phyloP scores from a whole-genome alignment of 2,797 vertebrate genomes.

The Sitta carolinensis region DNA sequence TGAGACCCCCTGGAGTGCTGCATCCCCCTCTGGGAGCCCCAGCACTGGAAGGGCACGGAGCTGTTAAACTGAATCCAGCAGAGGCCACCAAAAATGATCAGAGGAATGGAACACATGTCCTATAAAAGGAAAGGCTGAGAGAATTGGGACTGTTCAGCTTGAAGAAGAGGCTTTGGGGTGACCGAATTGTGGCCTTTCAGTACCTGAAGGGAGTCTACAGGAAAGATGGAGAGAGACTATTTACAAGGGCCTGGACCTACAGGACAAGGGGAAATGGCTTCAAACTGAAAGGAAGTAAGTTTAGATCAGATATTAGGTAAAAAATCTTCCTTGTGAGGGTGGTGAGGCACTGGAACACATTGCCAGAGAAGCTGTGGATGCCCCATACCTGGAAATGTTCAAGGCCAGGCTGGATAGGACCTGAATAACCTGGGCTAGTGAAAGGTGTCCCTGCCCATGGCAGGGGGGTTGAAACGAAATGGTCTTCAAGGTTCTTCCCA shows the following conservation, averaged over 20 bases:
- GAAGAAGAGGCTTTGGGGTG: neutral
- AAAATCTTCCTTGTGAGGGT: neutral
- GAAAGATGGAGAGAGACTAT: neutral
- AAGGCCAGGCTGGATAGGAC: neutral
- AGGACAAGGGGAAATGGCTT: neutral
- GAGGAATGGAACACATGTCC: neutral
- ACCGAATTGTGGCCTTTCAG: neutral
- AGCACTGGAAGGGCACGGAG: neutral
- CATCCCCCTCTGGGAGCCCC: neutral
- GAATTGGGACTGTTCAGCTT: neutral
- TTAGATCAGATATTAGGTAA: neutral
- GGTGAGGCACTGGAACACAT: neutral
- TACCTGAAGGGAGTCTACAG: neutral
- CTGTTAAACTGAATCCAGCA: neutral
- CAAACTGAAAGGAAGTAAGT: neutral
- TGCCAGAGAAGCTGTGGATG: neutral
- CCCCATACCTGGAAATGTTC: neutral
- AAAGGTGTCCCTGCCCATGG: neutral
- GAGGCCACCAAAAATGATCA: neutral
- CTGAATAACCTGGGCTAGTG: neutral
- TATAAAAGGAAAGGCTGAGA: neutral
- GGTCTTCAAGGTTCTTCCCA: neutral
- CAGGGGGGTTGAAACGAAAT: rapidly evolving
- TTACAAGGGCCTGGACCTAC: neutral
- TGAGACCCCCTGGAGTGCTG: neutral